Base-by-base conservation (phyloP, 1,140 invertebrate species). In the Sinonovacula constricta region DNA sequence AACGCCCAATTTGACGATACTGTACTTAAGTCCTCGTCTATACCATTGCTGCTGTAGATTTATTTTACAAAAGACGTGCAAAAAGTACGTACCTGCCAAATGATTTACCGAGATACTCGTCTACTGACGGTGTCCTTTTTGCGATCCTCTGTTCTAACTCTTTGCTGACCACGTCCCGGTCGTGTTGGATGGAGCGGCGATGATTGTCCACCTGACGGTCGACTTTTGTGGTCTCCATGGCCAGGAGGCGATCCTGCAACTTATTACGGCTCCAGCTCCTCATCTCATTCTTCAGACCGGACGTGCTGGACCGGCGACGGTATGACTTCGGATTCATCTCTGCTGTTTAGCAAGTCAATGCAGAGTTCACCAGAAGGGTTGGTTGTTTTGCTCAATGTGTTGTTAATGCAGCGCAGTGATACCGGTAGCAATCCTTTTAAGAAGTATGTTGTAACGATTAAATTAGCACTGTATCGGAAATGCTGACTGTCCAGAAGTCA, bases 211-310 rank as follows among this genome's bases (percentile, higher is more conserved):
- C 31, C 22, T 67, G 72, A 30, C 56, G 54, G 24, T 59, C 51
- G 2, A 59, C 63, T 36, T 54, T 28, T 0, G 49, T 53, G 12
- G 30, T 66, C 31, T 59, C n/a, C 39, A 66, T n/a, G 3, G 31
- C 53, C 26, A 76, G 36, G n/a, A 53, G 57, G 33, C 72, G 18
- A 24, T 76, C 72, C 63, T 56, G 31, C 53, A 65, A 54, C 39
- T 67, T 76, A 34, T 76, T 76, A 33, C 33, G 60, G 10, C 72
- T 65, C 72, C 72, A 76, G 30, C 39, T 76, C 30, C 56, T 63
- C 53, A 76, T 66, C 51, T 76, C 72, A 18, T 59, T 53, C 0
- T 28, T 65, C 30, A 53, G 45, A 36, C 57, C 39, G 4, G 39
- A 31, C 26, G 53, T 62, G 1, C 15, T 30, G 24, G 45, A 45